Evolutionary conservation across 2,113 vertebrate species (phyloP), one percentile per base, ranked within the genome.

Genomic region (Callionymus lyra): DNA sequence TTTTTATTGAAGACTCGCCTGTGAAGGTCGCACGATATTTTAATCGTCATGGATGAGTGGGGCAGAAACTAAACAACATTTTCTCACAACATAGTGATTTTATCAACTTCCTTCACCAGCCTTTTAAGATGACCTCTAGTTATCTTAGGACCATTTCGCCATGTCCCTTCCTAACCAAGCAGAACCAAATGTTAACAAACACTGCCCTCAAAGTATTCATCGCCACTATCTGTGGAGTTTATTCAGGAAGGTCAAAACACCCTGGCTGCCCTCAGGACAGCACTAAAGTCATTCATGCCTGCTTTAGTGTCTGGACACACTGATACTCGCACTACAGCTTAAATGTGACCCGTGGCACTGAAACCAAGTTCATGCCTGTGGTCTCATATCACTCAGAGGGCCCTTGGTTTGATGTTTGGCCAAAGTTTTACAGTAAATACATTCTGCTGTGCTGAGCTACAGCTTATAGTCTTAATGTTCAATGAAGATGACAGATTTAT

Each of bases 221-320:
- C 55, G 52, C 59, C 56, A 56, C 53, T 70, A 63, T 81, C 65
- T 50, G 66, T 72, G 50, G 65, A 62, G 61, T 63, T 51, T 48
- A 44, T 27, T 62, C 53, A 56, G 55, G 52, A 70, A 76, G 76
- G 75, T 72, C 72, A 71, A 44, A 61, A 53, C 48, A 12, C 42
- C 38, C 0, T 6, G 34, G 36, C 59, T 78, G 66, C 80, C 80
- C 76, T 11, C 55, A 73, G 81, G 78, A 83, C 72, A 65, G 44
- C 62, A 78, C 64, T 81, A 76, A 81, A 83, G 64, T 73, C 74
- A 74, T 38, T 79, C 53, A 76, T 63, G 69, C 75, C 44, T 77
- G 63, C 59, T 74, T 80, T 76, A 75, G 76, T 79, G 76, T 76
- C 53, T 31, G 40, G 57, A 77, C 63, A 71, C 57, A 44, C 56